Conservation (phyloP, 2,113 vertebrate genomes). For the Leuciscus idus region DNA sequence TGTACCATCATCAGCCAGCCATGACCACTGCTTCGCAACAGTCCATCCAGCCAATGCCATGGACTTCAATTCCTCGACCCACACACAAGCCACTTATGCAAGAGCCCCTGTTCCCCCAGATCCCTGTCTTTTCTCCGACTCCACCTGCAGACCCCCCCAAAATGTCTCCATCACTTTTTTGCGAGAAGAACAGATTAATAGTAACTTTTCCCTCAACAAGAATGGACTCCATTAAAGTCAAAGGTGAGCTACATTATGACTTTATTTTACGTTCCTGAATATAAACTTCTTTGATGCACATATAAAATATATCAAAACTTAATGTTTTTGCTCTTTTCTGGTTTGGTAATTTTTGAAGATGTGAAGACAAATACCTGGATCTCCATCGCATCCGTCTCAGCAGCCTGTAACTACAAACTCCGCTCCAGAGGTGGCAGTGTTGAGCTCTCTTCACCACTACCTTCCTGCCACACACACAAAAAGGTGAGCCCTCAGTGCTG, state of each 20-base stretch:
- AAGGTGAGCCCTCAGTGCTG: constrained; percentile 59
- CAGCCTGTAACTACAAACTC: constrained; percentile 65
- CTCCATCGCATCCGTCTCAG: constrained; percentile 54
- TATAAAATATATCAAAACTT: not conserved
- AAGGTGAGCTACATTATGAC: constrained; percentile 62
- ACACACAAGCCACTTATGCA: not conserved
- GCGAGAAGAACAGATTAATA: constrained; percentile 57
- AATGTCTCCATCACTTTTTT: constrained; percentile 55
- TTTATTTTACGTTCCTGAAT: not conserved
- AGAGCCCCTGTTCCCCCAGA: not conserved
- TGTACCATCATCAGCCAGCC: not conserved
- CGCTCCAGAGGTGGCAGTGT: constrained; percentile 50
- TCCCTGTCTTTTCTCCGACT: constrained; percentile 14
- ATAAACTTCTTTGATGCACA: not conserved
- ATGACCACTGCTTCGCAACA: not conserved
- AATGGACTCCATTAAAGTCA: constrained; percentile 69
- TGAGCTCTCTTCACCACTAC: constrained; percentile 68
- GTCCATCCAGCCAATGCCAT: not conserved
- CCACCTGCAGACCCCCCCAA: not conserved
- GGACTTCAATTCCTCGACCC: not conserved
- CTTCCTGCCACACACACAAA: constrained; percentile 70
- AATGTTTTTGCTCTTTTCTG: constrained; percentile 16
- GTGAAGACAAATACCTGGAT: constrained; percentile 61
- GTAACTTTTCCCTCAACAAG: constrained; percentile 68
- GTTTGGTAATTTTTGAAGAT: constrained; percentile 55